Base-by-base conservation (phyloP, 2,888 invertebrate genomes). In the Argyresthia albistria region DNA sequence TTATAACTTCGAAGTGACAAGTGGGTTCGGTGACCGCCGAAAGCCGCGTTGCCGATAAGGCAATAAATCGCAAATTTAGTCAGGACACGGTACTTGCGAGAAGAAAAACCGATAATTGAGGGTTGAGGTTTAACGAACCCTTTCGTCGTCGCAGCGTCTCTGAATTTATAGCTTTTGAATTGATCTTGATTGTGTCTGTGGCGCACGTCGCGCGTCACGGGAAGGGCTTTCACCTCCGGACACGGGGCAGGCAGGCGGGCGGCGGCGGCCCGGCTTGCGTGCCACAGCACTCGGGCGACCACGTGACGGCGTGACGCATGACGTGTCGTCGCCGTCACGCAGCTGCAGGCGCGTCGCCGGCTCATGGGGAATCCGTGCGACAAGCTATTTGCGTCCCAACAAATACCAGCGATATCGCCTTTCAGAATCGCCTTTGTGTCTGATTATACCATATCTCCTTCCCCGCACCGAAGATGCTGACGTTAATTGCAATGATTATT, bases 161-260 rank as follows among this genome's bases (percentile, higher is more conserved):
- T 15, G 35, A 46, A 9, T 25, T 25, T 46, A 52, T 47, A 35
- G 39, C 47, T 52, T 15, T 52, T 47, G 35, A 43, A 35, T 46
- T 46, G 46, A 16, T 16, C 35, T 46, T 52, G 43, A 48, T 16
- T 37, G 16, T 46, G 46, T 52, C 10, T 1, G n/a, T 35, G 14
- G 12, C 46, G 56, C 55, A 59, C 6, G 25, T 25, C 25, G 6
- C 58, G 56, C 62, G 65, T 67, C 65, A 64, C 58, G 51, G 39
- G 56, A 53, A 69, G 66, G 65, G 60, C 65, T 62, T 67, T 65
- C 61, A 67, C 67, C 69, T 66, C 61, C 46, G 42, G 53, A 42
- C 43, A 52, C 25, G 50, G 50, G 49, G 53, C 53, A n/a, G 39
- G 39, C 39, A n/a, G 42, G 42, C 8, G 35, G 47, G 35, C n/a